A percentile compares a stretch with the other conserved stretches of the same genome.
Evolutionary conservation across 2,797 vertebrate genomes (phyloP).

Genomic region (Lutjanus argentimaculatus): DNA sequence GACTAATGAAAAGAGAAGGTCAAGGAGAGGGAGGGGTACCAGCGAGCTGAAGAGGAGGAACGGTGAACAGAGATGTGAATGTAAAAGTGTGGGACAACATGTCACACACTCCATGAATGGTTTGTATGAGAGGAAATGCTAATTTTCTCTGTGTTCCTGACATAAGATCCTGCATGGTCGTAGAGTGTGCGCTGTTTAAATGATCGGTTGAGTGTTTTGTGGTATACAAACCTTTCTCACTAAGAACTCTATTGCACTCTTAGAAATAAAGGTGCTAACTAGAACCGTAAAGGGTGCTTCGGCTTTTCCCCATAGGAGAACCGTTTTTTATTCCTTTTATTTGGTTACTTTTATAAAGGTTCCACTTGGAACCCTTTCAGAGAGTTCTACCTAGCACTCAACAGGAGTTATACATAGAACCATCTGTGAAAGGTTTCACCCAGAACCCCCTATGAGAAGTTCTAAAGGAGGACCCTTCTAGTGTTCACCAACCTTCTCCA

Average conservation of each 20-base stretch:
- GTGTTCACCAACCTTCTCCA: too few relatives aligned
- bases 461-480: too few relatives aligned
- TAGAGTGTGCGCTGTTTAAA: background rate
- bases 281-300: too few relatives aligned
- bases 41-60: conserved; percentile 44
- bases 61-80: conserved; percentile 70
- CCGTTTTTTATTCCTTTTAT: too few relatives aligned
- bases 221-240: conserved; percentile 3
- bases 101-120: conserved; percentile 65
- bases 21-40: conserved; percentile 78
- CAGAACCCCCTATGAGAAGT: too few relatives aligned
- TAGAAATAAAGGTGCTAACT: background rate
- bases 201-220: conserved; percentile 18
- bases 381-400: too few relatives aligned
- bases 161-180: background rate
- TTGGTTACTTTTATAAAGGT: too few relatives aligned
- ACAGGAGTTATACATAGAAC: too few relatives aligned
- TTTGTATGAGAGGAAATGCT: conserved; percentile 24
- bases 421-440: too few relatives aligned
- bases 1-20: conserved; percentile 87
- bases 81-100: conserved; percentile 68
- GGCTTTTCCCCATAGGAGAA: too few relatives aligned
- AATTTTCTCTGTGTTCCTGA: conserved; percentile 34
- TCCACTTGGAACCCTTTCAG: too few relatives aligned
- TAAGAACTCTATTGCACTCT: conserved; percentile 24